phyloP scores from a whole-genome alignment of 1,140 invertebrate genomes.

The Aphis gossypii region DNA sequence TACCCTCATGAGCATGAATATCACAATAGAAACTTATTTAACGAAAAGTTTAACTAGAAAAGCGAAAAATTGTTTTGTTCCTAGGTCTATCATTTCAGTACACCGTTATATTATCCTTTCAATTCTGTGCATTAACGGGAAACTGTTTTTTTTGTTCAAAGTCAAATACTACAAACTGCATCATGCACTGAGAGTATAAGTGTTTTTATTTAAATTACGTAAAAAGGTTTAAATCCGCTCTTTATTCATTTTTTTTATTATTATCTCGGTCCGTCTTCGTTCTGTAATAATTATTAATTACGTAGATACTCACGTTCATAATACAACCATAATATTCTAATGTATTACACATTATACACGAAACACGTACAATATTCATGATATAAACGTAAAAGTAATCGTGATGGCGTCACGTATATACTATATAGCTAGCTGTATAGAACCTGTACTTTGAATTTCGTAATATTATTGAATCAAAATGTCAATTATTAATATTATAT shows the following conservation, averaged over 20 bases:
- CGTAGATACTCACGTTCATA: neutral
- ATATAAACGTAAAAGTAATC: neutral
- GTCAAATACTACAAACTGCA: neutral
- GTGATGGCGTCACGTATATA: too few relatives aligned
- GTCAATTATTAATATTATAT: neutral
- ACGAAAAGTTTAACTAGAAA: neutral
- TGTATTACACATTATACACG: neutral
- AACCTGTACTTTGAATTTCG: neutral
- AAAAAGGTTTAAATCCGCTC: neutral
- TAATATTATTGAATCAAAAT: neutral
- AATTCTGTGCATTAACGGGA: neutral
- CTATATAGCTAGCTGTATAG: neutral
- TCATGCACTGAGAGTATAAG: neutral
- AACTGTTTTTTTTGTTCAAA: neutral
- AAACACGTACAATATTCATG: neutral
- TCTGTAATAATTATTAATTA: neutral
- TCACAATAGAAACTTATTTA: neutral
- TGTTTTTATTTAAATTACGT: neutral
- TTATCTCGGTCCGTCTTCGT: neutral
- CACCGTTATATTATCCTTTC: neutral
- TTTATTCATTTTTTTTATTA: neutral
- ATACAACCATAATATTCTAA: neutral
- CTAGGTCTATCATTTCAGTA: neutral
- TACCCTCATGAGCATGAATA: neutral
- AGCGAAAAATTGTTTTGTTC: neutral